phyloP scores from a whole-genome alignment of 1,140 invertebrate species.

The Teleogryllus occipitalis region DNA sequence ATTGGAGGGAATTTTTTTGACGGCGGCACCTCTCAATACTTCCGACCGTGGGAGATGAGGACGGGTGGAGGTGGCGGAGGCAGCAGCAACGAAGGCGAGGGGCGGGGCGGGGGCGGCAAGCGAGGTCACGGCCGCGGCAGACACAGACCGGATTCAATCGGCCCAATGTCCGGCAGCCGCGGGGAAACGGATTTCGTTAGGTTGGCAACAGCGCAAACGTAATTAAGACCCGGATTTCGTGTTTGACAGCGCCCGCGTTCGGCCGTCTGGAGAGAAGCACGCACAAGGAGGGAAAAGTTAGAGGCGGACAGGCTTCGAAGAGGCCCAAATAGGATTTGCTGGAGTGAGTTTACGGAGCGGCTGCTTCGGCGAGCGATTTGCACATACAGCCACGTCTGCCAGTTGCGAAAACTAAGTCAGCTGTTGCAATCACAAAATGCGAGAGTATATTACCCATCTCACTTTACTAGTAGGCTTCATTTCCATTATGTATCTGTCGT shows the following conservation, averaged over 20 bases:
- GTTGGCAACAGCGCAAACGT: neutral
- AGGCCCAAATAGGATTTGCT: too few species aligned
- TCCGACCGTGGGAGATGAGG: neutral
- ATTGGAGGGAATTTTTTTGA: neutral
- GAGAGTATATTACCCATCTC: neutral
- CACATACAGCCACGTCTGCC: too few species aligned
- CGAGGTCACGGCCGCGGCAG: neutral
- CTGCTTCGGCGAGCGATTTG: too few species aligned
- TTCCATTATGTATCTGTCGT: neutral
- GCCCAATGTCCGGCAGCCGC: neutral
- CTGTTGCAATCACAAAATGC: too few species aligned
- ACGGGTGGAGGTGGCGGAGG: neutral
- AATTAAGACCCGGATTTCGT: slow-evolving; percentile 4
- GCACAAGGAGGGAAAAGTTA: too few species aligned
- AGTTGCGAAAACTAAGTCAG: too few species aligned
- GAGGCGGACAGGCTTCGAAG: too few species aligned
- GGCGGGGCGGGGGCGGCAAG: neutral
- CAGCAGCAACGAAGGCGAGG: neutral
- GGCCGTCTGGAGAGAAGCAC: too few species aligned
- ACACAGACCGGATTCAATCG: neutral
- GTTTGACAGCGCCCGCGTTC: neutral
- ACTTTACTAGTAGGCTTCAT: neutral
- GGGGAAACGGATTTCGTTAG: neutral
- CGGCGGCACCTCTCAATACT: neutral
- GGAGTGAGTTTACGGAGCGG: too few species aligned